These are phyloP conservation scores for Phallusia fumigata DNA, from an alignment of 23 tunicate genomes.

Conservation along the genomic window DNA sequence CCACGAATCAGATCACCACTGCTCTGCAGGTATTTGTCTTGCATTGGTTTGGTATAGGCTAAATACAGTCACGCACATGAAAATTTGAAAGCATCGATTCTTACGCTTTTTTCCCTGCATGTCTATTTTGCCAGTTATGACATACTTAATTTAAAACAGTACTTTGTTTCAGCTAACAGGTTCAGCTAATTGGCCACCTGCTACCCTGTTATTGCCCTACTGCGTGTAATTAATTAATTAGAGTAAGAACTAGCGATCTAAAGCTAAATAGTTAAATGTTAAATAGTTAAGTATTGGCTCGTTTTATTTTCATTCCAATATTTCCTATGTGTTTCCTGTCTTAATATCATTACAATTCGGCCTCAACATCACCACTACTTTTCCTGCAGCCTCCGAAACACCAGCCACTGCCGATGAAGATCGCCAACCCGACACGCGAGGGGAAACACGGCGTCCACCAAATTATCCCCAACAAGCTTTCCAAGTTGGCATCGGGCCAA, in stretches of 20 bases:
- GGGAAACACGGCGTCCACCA: conserved; percentile 33
- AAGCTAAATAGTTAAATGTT: too few species aligned
- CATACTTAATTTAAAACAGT: too few species aligned
- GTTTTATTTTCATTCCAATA: too few species aligned
- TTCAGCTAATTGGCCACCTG: too few species aligned
- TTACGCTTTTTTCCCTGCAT: not conserved
- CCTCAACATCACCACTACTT: not conserved
- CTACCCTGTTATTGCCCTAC: too few species aligned
- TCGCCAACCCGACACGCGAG: not conserved
- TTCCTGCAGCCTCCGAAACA: conserved; percentile 25
- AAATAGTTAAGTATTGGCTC: too few species aligned
- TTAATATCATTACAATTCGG: not conserved
- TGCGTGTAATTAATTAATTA: too few species aligned
- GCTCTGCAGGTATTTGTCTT: conserved; percentile 27
- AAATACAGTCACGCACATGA: not conserved
- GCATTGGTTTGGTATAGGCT: not conserved
- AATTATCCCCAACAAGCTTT: conserved; percentile 44
- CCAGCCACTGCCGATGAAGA: conserved; percentile 23
- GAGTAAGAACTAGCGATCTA: too few species aligned
- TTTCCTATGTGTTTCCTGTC: too few species aligned
- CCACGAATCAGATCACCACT: conserved; percentile 61
- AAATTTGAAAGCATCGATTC: not conserved
- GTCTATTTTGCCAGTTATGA: too few species aligned
- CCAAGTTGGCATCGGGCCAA: conserved; percentile 38
- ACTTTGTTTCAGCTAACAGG: too few species aligned